Percentiles rank a stretch among this genome's conserved stretches.
phyloP scores from a whole-genome alignment of 2,797 vertebrate genomes.

The Microcaecilia unicolor region DNA sequence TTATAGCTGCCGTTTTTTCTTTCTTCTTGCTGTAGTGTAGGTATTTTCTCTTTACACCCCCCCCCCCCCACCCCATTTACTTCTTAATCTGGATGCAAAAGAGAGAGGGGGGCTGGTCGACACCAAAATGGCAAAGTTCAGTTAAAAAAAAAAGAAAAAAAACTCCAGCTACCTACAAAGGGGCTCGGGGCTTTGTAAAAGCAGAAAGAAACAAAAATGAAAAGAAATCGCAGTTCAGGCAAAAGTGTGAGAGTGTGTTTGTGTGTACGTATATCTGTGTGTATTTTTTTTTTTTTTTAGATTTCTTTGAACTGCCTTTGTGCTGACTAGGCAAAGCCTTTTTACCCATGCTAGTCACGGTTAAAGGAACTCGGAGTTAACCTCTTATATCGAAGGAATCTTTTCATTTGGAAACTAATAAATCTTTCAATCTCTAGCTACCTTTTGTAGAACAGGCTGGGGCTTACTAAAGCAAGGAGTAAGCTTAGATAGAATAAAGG shows the following conservation, averaged over 20 bases:
- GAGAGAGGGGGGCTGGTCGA: conserved; percentile 50
- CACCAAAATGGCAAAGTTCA: conserved; percentile 66
- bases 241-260: conserved; percentile 55
- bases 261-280: conserved; percentile 52
- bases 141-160: neutral
- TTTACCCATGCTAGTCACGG: conserved; percentile 52
- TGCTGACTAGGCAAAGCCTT: conserved; percentile 46
- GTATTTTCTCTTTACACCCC: neutral
- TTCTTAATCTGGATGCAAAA: conserved; percentile 32
- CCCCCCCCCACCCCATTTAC: too few species aligned
- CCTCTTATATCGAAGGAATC: conserved; percentile 64
- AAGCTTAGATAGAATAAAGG: conserved; percentile 38
- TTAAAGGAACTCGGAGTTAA: conserved; percentile 58
- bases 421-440: conserved; percentile 56
- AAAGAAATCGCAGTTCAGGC: conserved; percentile 58
- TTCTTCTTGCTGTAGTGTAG: too few species aligned
- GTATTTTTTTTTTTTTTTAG: conserved; percentile 61
- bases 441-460: conserved; percentile 48
- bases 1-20: too few species aligned
- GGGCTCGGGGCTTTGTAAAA: conserved; percentile 54
- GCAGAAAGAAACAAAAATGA: conserved; percentile 58
- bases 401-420: conserved; percentile 67
- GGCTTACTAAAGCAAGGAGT: conserved; percentile 35
- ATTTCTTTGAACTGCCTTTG: conserved; percentile 64
- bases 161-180: conserved; percentile 51